Base-by-base conservation (phyloP, 2,113 vertebrate genomes). In the Panthera leo region DNA sequence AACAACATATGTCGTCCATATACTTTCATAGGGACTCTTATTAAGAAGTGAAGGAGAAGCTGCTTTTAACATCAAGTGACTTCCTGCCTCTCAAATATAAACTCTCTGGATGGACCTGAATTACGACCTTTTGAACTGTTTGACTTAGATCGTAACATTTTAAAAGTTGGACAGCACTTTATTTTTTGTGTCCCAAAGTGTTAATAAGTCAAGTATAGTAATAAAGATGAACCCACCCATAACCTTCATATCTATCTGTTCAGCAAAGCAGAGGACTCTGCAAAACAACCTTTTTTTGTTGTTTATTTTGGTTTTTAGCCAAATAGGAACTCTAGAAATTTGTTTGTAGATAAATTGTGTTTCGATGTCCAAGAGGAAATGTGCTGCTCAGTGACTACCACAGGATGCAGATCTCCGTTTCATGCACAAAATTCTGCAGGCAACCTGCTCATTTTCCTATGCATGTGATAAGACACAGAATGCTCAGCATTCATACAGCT, bases 291-390 rank as follows among this genome's bases (percentile, higher is more conserved):
- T 79, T 90, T 71, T 71, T n/a, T 31, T 67, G n/a, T 31, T 79
- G 68, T 86, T 96, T 95, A n/a, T 94, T 92, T 91, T 97, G 96
- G 82, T 70, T 96, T 92, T 31, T 7, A 51, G 80, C 75, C 95
- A 92, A 58, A 87, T n/a, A 86, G 80, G 42, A 96, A 97, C 85
- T 97, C 48, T 73, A 93, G 90, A 92, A 90, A 90, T 94, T 79
- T 84, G 65, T 71, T 94, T 97, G 88, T 86, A 51, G 80, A 96
- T 80, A 76, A 90, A 78, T 34, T 42, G 67, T 80, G 29, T 65
- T 97, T 96, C 39, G 39, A 0, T 3, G 36, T 58, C 42, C 45
- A 36, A 90, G 93, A 93, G 89, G 79, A 97, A 94, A 71, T 18
- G 68, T 31, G 55, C 70, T 14, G 21, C 21, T 85, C 34, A 25